phyloP scores from a whole-genome alignment of 2,797 vertebrate genomes.

The Clarias pachynema region DNA sequence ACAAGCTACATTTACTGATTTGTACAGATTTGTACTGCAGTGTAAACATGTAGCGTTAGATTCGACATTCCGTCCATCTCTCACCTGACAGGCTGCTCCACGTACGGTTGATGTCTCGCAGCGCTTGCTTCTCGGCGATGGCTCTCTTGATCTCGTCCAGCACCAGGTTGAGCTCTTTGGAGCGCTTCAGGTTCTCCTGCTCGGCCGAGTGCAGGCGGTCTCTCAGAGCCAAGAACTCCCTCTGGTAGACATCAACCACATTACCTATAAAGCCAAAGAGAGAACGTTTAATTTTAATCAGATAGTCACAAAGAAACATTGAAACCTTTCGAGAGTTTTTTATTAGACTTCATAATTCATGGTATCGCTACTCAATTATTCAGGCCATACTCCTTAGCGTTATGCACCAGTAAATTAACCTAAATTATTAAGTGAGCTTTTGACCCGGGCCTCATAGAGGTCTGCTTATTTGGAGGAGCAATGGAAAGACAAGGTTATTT shows the following conservation, averaged over 20 bases:
- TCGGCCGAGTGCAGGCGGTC: slow-evolving; percentile 90
- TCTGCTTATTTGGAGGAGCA: slow-evolving; percentile 22
- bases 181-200: slow-evolving; percentile 94
- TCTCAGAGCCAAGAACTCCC: slow-evolving; percentile 91
- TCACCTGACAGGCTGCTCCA: slow-evolving; percentile 83
- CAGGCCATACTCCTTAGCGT: slow-evolving; percentile 29
- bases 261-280: slow-evolving; percentile 75
- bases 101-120: slow-evolving; percentile 90
- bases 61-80: background rate
- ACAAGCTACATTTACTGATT: background rate
- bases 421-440: slow-evolving; percentile 35
- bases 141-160: slow-evolving; percentile 96
- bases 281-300: slow-evolving; percentile 27
- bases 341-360: slow-evolving; percentile 34
- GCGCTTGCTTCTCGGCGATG: slow-evolving; percentile 91
- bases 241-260: slow-evolving; percentile 92
- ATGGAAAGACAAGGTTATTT: slow-evolving; percentile 30
- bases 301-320: slow-evolving; percentile 13
- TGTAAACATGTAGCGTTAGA: background rate
- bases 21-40: background rate
- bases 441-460: slow-evolving; percentile 25
- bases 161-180: slow-evolving; percentile 94
- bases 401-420: slow-evolving; percentile 48
- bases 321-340: slow-evolving; percentile 20
- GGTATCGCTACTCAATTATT: slow-evolving; percentile 41